Evolutionary conservation across 1,140 invertebrate species (phyloP).

Genomic region (Drosophila leontia): DNA sequence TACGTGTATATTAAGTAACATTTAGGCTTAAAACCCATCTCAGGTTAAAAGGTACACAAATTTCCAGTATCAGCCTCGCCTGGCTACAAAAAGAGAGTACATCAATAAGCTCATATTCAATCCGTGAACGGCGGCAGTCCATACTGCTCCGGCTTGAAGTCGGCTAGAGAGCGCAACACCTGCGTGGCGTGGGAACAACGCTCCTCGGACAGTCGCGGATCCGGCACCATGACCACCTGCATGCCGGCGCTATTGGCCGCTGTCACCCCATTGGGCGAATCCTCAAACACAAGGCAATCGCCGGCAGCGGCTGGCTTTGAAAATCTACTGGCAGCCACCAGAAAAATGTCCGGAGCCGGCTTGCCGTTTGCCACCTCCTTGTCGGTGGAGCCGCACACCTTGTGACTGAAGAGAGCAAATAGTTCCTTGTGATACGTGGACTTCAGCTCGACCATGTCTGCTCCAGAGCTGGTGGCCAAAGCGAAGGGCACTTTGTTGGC

Average conservation of each 20-base stretch:
- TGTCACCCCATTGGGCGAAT: slow-evolving; percentile 94
- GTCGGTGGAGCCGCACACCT: slow-evolving; percentile 92
- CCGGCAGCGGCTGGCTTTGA: slow-evolving; percentile 89
- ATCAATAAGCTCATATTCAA: slow-evolving; percentile 31
- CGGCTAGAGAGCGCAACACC: slow-evolving; percentile 90
- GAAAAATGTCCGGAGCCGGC: slow-evolving; percentile 96
- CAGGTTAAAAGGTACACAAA: slow-evolving; percentile 30
- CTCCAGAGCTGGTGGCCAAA: slow-evolving; percentile 94
- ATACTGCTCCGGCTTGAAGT: slow-evolving; percentile 95
- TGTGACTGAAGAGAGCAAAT: slow-evolving; percentile 92
- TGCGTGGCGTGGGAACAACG: slow-evolving; percentile 89
- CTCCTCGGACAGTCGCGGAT: slow-evolving; percentile 88
- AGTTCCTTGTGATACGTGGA: slow-evolving; percentile 90
- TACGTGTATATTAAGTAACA: slow-evolving; percentile 27
- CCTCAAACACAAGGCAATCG: slow-evolving; percentile 96
- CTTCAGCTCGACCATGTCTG: slow-evolving; percentile 92
- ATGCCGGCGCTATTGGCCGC: slow-evolving; percentile 93
- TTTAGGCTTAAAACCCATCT: slow-evolving; percentile 10
- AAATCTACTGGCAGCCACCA: slow-evolving; percentile 94
- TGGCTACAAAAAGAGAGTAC: background rate
- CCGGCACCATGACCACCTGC: slow-evolving; percentile 96
- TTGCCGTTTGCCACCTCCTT: slow-evolving; percentile 95
- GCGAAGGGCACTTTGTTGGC: slow-evolving; percentile 92
- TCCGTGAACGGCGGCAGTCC: slow-evolving; percentile 91
- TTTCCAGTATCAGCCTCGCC: slow-evolving; percentile 25